Evolutionary conservation across 2,797 vertebrate species (phyloP).

Genomic region (Mycteria americana): DNA sequence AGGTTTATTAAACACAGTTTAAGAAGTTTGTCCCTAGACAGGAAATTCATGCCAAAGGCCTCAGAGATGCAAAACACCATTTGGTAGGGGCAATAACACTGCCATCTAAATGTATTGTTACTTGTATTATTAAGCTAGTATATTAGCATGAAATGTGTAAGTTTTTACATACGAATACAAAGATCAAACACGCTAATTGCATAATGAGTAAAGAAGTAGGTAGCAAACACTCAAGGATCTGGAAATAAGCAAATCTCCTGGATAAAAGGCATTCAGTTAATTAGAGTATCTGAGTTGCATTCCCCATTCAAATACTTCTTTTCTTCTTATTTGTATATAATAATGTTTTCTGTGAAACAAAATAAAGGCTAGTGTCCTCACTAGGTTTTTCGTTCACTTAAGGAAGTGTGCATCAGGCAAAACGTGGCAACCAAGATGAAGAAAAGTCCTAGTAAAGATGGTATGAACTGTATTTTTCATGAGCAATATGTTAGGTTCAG

Average conservation of each 20-base stretch:
- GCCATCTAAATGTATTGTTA: not conserved
- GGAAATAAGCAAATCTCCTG: not conserved
- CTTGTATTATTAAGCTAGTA: not conserved
- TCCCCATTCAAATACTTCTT: not conserved
- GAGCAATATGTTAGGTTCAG: not conserved
- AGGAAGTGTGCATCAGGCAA: not conserved
- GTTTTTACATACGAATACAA: slow-evolving; percentile 1
- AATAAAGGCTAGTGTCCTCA: not conserved
- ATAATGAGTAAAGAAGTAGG: not conserved
- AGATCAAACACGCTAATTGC: not conserved
- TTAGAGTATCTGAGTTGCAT: not conserved
- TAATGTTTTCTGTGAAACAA: not conserved
- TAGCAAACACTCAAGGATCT: slow-evolving; percentile 1
- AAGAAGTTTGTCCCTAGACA: slow-evolving; percentile 10
- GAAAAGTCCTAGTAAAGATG: not conserved
- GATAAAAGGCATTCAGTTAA: not conserved
- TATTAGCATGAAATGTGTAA: not conserved
- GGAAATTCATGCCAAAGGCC: slow-evolving; percentile 16
- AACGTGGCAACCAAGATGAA: not conserved
- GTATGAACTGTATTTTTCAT: not conserved
- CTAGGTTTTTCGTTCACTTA: not conserved
- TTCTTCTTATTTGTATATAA: not conserved
- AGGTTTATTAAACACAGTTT: slow-evolving; percentile 16
- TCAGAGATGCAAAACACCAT: not conserved
- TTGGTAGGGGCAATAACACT: not conserved